These are phyloP conservation scores for Psephotus haematonotus DNA, from an alignment of 2,113 vertebrate genomes.

Conservation along the genomic window DNA sequence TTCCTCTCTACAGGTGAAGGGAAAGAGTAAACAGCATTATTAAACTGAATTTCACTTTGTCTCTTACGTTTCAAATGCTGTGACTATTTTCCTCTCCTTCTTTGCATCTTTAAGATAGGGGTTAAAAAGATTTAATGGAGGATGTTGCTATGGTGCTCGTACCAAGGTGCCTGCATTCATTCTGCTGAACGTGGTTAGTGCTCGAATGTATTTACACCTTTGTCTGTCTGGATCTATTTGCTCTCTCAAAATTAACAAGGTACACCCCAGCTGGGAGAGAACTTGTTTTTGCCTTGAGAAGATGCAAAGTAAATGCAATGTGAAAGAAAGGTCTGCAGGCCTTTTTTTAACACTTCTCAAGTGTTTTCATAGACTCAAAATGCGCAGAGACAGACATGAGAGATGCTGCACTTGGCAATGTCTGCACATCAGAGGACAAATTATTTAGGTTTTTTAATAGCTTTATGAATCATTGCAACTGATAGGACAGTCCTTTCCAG, in stretches of 20 bases:
- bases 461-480: neutral
- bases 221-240: neutral
- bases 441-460: neutral
- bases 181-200: neutral
- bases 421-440: neutral
- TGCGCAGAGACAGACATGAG: neutral
- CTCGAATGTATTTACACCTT: neutral
- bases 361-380: neutral
- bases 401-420: neutral
- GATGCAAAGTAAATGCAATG: neutral
- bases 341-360: neutral
- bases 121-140: neutral
- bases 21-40: neutral
- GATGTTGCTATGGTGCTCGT: conserved; percentile 46
- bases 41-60: neutral
- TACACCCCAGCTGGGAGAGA: neutral
- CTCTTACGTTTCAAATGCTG: neutral
- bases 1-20: neutral
- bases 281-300: neutral
- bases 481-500: neutral
- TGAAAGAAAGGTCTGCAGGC: neutral
- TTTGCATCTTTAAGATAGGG: neutral
- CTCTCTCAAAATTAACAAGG: neutral
- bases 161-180: neutral
- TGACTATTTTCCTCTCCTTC: neutral